Evolutionary conservation across 2,888 invertebrate genomes (phyloP).

Genomic region (Pimpla rufipes): DNA sequence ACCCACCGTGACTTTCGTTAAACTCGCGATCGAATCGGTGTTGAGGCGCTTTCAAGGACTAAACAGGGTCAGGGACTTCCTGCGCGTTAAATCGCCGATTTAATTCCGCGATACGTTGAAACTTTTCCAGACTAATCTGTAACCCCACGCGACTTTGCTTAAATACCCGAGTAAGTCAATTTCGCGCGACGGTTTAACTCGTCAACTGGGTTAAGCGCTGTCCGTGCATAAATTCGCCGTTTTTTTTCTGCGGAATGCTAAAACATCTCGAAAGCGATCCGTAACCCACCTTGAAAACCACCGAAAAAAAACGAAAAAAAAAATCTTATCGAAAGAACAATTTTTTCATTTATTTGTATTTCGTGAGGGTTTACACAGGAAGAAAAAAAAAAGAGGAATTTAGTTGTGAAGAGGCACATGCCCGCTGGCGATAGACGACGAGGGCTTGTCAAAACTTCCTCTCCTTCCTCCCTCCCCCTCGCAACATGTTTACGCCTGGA

Average conservation of each 20-base stretch:
- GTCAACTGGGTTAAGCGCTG: background rate
- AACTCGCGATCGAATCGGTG: too few species aligned
- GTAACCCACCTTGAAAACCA: background rate
- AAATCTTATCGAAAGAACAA: background rate
- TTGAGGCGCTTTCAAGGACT: background rate
- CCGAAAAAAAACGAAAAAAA: background rate
- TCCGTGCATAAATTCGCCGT: background rate
- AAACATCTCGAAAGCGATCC: background rate
- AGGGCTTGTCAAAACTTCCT: slow-evolving; percentile 62
- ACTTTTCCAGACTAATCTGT: background rate
- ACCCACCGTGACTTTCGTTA: background rate
- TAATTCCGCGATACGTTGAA: background rate
- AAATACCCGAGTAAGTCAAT: background rate
- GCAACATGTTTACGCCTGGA: slow-evolving; percentile 2
- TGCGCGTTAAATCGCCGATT: background rate
- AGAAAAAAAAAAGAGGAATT: background rate
- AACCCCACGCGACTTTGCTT: background rate
- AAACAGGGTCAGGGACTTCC: background rate
- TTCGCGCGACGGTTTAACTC: too few species aligned
- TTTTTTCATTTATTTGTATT: background rate
- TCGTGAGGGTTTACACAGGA: background rate
- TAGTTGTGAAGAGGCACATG: slow-evolving; percentile 38
- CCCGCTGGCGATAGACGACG: slow-evolving; percentile 15
- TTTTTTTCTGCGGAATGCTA: background rate
- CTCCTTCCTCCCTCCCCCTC: slow-evolving; percentile 19